Conservation (phyloP, 2,888 invertebrate genomes). For the Melinaea menophilus region DNA sequence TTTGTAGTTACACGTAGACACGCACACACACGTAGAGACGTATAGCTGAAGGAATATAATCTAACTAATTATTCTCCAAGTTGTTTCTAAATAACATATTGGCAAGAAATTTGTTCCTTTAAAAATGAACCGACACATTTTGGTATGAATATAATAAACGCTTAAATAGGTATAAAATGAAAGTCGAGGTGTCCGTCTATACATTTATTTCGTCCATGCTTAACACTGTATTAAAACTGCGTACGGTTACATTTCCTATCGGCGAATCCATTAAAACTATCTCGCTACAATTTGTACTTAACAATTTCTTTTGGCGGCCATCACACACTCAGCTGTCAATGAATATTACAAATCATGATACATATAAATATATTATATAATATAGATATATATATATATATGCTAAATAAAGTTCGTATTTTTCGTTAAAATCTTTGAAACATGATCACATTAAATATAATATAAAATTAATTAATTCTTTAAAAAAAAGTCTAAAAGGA, state of each 20-base stretch:
- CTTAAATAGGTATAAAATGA: constrained; percentile 22
- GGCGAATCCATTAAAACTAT: constrained; percentile 42
- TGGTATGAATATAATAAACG: neutral
- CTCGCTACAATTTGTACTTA: constrained; percentile 68
- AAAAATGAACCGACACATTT: neutral
- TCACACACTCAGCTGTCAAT: constrained; percentile 21
- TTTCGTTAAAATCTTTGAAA: too few relatives aligned
- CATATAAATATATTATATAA: neutral
- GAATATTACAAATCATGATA: constrained; percentile 2
- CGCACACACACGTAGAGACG: too few relatives aligned
- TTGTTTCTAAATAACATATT: too few relatives aligned
- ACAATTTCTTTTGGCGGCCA: constrained; percentile 44
- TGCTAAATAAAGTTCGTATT: too few relatives aligned
- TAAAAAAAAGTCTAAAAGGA: too few relatives aligned
- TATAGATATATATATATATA: neutral
- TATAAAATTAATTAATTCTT: too few relatives aligned
- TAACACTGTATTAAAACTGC: constrained; percentile 48
- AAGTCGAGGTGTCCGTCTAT: constrained; percentile 56
- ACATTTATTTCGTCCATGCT: constrained; percentile 67
- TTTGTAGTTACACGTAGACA: neutral
- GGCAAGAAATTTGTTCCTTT: too few relatives aligned
- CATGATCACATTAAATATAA: too few relatives aligned
- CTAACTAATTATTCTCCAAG: too few relatives aligned
- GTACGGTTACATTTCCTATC: constrained; percentile 49
- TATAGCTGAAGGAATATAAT: too few relatives aligned